These are phyloP conservation scores for Philopotamus ludificatus DNA, from an alignment of 1,140 invertebrate species.

Conservation along the genomic window DNA sequence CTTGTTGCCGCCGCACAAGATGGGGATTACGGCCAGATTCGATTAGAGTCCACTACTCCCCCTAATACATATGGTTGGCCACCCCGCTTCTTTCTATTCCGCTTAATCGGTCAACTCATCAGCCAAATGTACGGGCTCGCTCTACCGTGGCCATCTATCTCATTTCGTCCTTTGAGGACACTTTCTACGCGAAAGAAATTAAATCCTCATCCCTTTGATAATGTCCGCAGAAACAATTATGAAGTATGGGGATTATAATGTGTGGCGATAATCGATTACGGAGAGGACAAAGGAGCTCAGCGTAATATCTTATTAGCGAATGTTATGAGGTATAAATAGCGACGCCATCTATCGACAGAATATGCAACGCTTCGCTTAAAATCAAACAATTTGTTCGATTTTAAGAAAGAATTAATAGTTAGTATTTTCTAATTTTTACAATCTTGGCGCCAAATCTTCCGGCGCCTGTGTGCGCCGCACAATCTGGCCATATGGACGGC, in stretches of 20 bases:
- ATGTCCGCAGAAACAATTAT: constrained; percentile 30
- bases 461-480: too few relatives aligned
- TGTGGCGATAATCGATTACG: too few relatives aligned
- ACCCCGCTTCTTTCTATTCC: constrained; percentile 18
- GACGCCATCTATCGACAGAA: too few relatives aligned
- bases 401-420: too few relatives aligned
- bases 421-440: too few relatives aligned
- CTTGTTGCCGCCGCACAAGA: not conserved
- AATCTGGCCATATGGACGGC: constrained; percentile 1
- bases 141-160: constrained; percentile 30
- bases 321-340: too few relatives aligned
- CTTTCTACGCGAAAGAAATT: constrained; percentile 34
- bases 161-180: constrained; percentile 34
- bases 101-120: constrained; percentile 36
- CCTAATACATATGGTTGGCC: not conserved
- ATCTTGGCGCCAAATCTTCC: too few relatives aligned
- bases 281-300: too few relatives aligned
- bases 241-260: too few relatives aligned
- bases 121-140: constrained; percentile 24
- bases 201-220: constrained; percentile 39
- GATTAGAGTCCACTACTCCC: constrained; percentile 16
- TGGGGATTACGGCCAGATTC: constrained; percentile 19
- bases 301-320: too few relatives aligned
- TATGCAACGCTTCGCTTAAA: too few relatives aligned
- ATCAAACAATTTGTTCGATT: too few relatives aligned